These are phyloP conservation scores for Boulengeromyrus knoepffleri DNA, from an alignment of 2,113 vertebrate genomes.

Conservation along the genomic window DNA sequence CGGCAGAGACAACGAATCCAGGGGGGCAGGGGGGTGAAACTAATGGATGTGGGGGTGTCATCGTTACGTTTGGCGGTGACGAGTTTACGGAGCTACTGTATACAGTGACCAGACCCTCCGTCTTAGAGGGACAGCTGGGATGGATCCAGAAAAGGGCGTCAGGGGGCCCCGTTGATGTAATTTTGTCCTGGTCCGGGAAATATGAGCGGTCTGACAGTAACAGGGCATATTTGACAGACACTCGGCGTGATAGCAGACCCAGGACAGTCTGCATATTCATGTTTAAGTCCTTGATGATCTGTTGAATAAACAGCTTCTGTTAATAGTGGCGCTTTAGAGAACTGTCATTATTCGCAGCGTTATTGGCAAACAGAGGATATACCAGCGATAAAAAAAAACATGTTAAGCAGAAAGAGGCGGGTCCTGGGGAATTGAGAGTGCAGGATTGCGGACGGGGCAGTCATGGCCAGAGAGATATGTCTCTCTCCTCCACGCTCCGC, in stretches of 20 bases:
- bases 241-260: not conserved
- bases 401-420: not conserved
- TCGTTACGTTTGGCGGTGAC: not conserved
- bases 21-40: not conserved
- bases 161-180: not conserved
- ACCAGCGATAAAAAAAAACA: not conserved
- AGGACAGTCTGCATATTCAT: constrained; percentile 1
- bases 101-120: not conserved
- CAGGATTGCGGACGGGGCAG: not conserved
- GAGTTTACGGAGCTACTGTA: not conserved
- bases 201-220: not conserved
- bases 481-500: not conserved
- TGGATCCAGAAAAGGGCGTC: not conserved
- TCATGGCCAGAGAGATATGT: not conserved
- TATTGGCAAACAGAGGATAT: not conserved
- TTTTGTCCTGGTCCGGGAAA: not conserved
- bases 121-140: not conserved
- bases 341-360: not conserved
- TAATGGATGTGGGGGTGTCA: not conserved
- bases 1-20: not conserved
- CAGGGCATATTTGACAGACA: not conserved
- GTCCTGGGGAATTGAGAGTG: not conserved
- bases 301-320: constrained; percentile 6
- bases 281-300: not conserved
- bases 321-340: not conserved